phyloP scores from a whole-genome alignment of 2,797 vertebrate genomes.

The Gymnoscopelus braueri region DNA sequence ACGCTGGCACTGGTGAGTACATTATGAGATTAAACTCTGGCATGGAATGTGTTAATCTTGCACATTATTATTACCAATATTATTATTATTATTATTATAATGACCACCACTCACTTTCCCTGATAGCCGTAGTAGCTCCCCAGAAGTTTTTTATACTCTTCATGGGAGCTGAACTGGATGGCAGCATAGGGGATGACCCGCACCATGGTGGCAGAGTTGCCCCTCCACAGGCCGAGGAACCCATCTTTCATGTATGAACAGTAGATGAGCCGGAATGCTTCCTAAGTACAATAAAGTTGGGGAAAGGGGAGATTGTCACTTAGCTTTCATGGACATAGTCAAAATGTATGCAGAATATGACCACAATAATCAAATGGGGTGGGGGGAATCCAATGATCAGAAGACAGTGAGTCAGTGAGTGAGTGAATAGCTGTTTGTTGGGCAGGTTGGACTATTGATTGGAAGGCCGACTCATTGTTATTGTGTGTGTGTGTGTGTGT shows the following conservation, averaged over 20 bases:
- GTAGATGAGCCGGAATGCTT: slow-evolving; percentile 92
- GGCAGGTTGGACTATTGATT: no score
- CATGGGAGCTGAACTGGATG: slow-evolving; percentile 96
- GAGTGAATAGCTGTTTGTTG: neutral
- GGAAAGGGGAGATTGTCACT: neutral
- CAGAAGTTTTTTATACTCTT: slow-evolving; percentile 92
- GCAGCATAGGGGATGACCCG: slow-evolving; percentile 95
- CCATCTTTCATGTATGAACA: slow-evolving; percentile 91
- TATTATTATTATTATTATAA: no score
- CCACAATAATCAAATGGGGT: neutral
- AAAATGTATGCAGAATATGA: no score
- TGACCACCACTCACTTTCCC: slow-evolving; percentile 87
- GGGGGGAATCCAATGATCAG: neutral
- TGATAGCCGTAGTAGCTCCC: slow-evolving; percentile 90
- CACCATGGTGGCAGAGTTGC: slow-evolving; percentile 98
- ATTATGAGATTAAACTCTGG: no score
- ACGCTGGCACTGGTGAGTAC: no score
- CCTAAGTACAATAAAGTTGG: slow-evolving; percentile 71
- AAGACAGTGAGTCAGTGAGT: neutral
- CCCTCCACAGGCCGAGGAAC: slow-evolving; percentile 94
- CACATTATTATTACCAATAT: no score
- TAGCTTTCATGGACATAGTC: no score
- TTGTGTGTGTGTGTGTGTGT: no score
- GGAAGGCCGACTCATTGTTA: no score
- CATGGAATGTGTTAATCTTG: no score